These are phyloP conservation scores for Arctocebus calabarensis DNA, from an alignment of 2,797 vertebrate species.

Conservation along the genomic window DNA sequence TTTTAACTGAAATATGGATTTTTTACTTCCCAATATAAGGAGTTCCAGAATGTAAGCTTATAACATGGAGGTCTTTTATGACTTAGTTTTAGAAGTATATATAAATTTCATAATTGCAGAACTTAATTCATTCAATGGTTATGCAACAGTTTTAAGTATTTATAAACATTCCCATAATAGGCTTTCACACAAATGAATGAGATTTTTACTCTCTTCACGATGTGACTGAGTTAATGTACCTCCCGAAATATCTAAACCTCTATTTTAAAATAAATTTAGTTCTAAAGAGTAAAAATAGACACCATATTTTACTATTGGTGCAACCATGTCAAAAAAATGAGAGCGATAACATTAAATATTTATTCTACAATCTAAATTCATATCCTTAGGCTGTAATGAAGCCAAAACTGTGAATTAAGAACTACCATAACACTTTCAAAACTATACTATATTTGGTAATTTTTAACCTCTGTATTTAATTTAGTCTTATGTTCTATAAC, in stretches of 20 bases:
- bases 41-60: conserved; percentile 4
- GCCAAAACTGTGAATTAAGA: conserved; percentile 59
- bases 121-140: conserved; percentile 42
- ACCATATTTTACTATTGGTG: conserved; percentile 15
- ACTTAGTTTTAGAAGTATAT: conserved; percentile 31
- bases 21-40: neutral
- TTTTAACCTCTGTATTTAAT: conserved; percentile 39
- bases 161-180: conserved; percentile 19
- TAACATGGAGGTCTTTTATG: neutral
- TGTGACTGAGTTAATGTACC: neutral
- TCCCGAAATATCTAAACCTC: neutral
- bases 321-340: neutral
- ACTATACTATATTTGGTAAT: conserved; percentile 19
- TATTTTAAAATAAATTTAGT: conserved; percentile 37
- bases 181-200: neutral
- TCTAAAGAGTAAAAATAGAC: conserved; percentile 34
- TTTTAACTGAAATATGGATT: conserved; percentile 42
- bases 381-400: neutral
- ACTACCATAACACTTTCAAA: conserved; percentile 49
- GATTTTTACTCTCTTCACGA: neutral
- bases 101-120: conserved; percentile 7
- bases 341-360: conserved; percentile 60
- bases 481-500: conserved; percentile 1
- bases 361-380: conserved; percentile 65
- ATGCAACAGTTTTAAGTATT: neutral